These are phyloP conservation scores for Gryllus bimaculatus DNA, from an alignment of 1,140 invertebrate genomes.

Conservation along the genomic window DNA sequence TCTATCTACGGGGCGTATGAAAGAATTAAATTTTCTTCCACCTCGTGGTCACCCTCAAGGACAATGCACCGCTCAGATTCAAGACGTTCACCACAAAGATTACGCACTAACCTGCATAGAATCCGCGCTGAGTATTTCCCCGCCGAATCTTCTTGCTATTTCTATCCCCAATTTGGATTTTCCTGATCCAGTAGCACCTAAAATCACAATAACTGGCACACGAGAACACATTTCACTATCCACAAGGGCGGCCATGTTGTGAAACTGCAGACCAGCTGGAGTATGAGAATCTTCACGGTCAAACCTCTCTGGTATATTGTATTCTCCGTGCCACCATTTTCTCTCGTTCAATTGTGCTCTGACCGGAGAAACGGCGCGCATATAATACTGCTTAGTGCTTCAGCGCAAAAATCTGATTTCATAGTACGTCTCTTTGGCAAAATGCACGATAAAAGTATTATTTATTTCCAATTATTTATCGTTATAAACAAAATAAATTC, in stretches of 20 bases:
- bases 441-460: no score
- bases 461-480: no score
- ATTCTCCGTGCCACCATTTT: not conserved
- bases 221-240: constrained; percentile 22
- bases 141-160: constrained; percentile 74
- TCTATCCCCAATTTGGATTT: constrained; percentile 94
- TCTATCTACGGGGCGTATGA: not conserved
- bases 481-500: no score
- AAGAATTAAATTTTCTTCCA: not conserved
- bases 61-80: not conserved
- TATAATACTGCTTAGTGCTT: no score
- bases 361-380: no score
- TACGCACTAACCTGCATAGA: constrained; percentile 73
- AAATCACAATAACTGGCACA: constrained; percentile 74
- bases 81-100: not conserved
- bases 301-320: not conserved
- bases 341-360: not conserved
- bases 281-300: constrained; percentile 11
- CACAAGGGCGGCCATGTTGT: constrained; percentile 9
- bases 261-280: not conserved
- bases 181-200: constrained; percentile 91
- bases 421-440: no score
- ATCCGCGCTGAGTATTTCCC: constrained; percentile 98
- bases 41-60: not conserved
- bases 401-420: no score